phyloP scores from a whole-genome alignment of 1,140 invertebrate species.

The Sarcophaga peregrina region DNA sequence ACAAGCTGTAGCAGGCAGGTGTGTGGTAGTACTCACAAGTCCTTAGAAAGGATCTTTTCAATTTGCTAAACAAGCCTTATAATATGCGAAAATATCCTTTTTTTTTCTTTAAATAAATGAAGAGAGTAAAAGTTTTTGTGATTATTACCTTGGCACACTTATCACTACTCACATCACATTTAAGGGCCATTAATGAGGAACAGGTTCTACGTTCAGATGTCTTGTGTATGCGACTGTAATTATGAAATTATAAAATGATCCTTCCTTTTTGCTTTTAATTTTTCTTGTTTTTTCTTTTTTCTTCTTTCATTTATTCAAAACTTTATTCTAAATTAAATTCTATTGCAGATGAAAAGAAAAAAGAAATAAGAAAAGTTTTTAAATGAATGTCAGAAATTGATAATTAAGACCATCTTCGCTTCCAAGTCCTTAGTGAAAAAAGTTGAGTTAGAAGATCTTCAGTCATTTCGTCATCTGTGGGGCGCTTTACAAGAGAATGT shows the following conservation, averaged over 20 bases:
- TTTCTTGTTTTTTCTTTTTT: neutral
- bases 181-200: conserved; percentile 20
- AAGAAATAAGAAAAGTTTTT: too few relatives aligned
- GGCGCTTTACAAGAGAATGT: too few relatives aligned
- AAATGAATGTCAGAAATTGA: too few relatives aligned
- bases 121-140: neutral
- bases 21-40: neutral
- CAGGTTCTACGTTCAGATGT: neutral
- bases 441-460: too few relatives aligned
- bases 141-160: conserved; percentile 38
- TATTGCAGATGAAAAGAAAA: too few relatives aligned
- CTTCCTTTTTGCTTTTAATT: neutral
- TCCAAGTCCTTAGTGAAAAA: too few relatives aligned
- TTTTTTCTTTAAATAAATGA: neutral
- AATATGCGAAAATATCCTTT: conserved; percentile 33
- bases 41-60: neutral
- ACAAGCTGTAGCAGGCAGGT: neutral
- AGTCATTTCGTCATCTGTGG: too few relatives aligned
- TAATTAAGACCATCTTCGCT: too few relatives aligned
- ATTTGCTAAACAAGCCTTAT: conserved; percentile 36
- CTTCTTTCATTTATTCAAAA: too few relatives aligned
- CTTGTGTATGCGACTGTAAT: neutral
- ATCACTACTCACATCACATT: neutral
- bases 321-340: too few relatives aligned
- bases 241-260: neutral